Base-by-base conservation (phyloP, 2,797 vertebrate genomes). In the Megaceryle alcyon region DNA sequence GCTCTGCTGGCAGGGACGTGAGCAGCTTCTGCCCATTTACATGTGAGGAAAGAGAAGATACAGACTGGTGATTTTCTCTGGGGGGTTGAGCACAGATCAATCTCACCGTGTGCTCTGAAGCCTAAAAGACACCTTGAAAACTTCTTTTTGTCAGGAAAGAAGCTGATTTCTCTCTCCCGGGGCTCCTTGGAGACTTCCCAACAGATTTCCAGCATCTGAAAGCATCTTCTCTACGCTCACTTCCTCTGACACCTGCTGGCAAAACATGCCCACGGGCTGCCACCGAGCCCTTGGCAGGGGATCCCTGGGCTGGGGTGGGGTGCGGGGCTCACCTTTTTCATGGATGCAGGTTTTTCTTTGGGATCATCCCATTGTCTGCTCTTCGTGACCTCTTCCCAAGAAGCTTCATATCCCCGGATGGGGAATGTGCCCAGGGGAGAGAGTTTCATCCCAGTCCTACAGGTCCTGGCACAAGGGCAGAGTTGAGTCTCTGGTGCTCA, bases 91-190 rank as follows among this genome's bases (percentile, higher is more conserved):
- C 95, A 75, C 79, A 97, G 91, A 90, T 84, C 70, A 41, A 92
- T 96, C 94, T 93, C 71, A 25, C 77, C 66, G 70, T 95, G 92
- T 0, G 63, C 81, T 96, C 57, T 96, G 97, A 97, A 97, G 97
- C 96, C 73, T 95, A 93, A 97, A 97, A 95, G 95, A 94, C 97
- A 97, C 96, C 96, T 97, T 97, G 97, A 96, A 84, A 96, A 96
- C 57, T 95, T 94, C 88, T 96, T 96, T 96, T 96, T 97, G 89
- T 93, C 83, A 79, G 92, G 91, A 85, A 97, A 94, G 79, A 88
- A 94, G 51, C 72, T 75, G 79, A 76, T 88, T 91, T 72, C 53
- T 96, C 85, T 35, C 71, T 95, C 35, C 59, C 2, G 6, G 60
- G 17, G 33, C 37, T 96, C 89, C 83, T 1, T 41, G 51, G 83